phyloP scores from a whole-genome alignment of 2,888 invertebrate species.

The Acanthacorydalis orientalis region DNA sequence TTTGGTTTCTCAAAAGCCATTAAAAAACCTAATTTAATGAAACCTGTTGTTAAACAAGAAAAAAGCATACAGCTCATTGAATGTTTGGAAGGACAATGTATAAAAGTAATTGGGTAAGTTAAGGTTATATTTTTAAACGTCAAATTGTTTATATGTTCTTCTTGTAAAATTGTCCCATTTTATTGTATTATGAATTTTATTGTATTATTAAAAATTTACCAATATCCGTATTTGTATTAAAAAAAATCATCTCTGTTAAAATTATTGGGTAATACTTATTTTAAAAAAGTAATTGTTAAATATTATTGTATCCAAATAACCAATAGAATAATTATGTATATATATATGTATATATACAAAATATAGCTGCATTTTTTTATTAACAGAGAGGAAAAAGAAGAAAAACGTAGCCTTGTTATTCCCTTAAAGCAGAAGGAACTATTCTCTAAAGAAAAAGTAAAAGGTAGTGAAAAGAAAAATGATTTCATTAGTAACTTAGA shows the following conservation, averaged over 20 bases:
- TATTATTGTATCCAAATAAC: no score
- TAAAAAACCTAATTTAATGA: slow-evolving; percentile 32
- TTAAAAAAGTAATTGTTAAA: no score
- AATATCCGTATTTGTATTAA: no score
- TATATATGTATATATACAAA: no score
- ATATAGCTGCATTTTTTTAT: neutral
- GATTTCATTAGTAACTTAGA: neutral
- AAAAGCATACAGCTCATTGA: slow-evolving; percentile 47
- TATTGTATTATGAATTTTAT: no score
- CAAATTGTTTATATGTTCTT: no score
- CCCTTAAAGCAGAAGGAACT: slow-evolving; percentile 41
- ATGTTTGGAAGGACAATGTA: slow-evolving; percentile 58
- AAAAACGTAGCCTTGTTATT: slow-evolving; percentile 42
- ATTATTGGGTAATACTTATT: no score
- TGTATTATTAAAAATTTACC: no score
- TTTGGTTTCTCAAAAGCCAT: slow-evolving; percentile 60
- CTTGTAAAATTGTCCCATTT: no score
- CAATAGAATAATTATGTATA: no score
- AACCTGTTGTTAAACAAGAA: slow-evolving; percentile 25
- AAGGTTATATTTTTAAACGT: slow-evolving; percentile 2
- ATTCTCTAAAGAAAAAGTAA: slow-evolving; percentile 27
- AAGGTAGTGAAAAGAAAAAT: slow-evolving; percentile 19
- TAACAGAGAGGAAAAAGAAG: slow-evolving; percentile 35
- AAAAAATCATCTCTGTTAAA: no score
- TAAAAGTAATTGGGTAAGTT: slow-evolving; percentile 57